phyloP scores from a whole-genome alignment of 2,888 invertebrate species.

The Pterostichus madidus region DNA sequence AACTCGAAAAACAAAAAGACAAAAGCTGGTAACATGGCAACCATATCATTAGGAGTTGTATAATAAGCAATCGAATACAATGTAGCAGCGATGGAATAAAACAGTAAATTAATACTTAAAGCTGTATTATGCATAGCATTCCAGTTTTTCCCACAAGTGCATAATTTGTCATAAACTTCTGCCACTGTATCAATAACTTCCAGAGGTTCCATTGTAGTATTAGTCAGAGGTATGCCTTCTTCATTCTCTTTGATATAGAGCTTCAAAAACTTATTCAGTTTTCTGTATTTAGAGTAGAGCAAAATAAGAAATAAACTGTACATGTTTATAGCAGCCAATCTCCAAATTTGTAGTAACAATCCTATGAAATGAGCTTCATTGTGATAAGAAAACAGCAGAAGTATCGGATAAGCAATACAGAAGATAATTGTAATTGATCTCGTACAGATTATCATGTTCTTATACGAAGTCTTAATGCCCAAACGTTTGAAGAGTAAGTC shows the following conservation, averaged over 20 bases:
- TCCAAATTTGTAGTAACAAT: constrained; percentile 4
- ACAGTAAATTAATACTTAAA: constrained; percentile 20
- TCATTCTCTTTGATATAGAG: constrained; percentile 36
- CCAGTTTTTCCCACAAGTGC: constrained; percentile 21
- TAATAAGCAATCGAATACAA: constrained; percentile 36
- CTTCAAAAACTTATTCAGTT: constrained; percentile 31
- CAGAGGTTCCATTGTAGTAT: neutral
- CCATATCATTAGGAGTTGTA: constrained; percentile 9
- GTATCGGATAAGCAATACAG: neutral
- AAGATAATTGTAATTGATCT: neutral
- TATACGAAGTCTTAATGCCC: constrained; percentile 11
- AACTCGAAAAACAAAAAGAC: constrained; percentile 24
- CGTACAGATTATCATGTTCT: neutral
- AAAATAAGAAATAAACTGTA: neutral
- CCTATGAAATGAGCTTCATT: constrained; percentile 35
- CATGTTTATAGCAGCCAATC: constrained; percentile 24
- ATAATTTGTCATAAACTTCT: constrained; percentile 13
- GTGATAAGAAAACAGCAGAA: neutral
- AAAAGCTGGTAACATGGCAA: constrained; percentile 17
- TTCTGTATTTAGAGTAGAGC: constrained; percentile 14
- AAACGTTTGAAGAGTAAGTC: neutral
- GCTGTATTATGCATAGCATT: constrained; percentile 4
- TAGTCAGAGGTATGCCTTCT: constrained; percentile 31
- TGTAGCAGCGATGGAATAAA: constrained; percentile 10
- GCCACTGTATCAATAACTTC: constrained; percentile 25